Evolutionary conservation across 2,888 invertebrate genomes (phyloP), one percentile per base, ranked within the genome.

Genomic region (Pandemis corylana): DNA sequence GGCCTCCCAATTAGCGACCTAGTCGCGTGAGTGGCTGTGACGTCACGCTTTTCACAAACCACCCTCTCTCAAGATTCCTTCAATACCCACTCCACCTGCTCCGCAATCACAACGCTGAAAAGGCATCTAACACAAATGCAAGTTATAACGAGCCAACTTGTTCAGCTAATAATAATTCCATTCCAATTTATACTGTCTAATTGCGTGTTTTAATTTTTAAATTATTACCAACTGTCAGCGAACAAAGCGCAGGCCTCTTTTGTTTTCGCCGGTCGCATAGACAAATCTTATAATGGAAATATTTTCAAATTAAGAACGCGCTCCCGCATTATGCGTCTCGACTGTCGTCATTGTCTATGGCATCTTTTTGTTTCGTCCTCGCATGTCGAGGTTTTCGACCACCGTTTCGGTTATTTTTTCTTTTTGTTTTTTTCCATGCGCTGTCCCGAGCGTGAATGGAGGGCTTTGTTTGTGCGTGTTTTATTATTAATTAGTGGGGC

Each of bases 231-330:
- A 85, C 90, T 89, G 90, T 89, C 89, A 88, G 80, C 78, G 83
- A 91, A 94, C 93, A 93, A 93, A 93, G 91, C 84, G 78, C 81
- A 82, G 83, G 81, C 82, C 75, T 85, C 93, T 93, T 93, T 94
- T 93, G 93, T 93, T 89, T 89, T 87, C 84, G 84, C 87, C 87
- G 87, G 89, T 87, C 89, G 88, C 87, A 93, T 94, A 93, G 94
- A 93, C 93, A 93, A 93, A 94, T 93, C 93, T 93, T 94, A 94
- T 94, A 93, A 93, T 93, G 93, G 92, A 94, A 93, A 94, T 93
- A 93, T 93, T 94, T 94, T 94, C 91, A 93, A 94, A 93, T 94
- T 93, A 92, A 92, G 92, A 93, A 91, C 91, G 88, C 91, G 93
- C 92, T 94, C 94, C 94, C 93, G 94, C 94, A 94, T 94, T 94